A percentile compares a stretch with the other conserved stretches of the same genome.
phyloP scores from a whole-genome alignment of 2,113 vertebrate species.

The Zapus hudsonius region DNA sequence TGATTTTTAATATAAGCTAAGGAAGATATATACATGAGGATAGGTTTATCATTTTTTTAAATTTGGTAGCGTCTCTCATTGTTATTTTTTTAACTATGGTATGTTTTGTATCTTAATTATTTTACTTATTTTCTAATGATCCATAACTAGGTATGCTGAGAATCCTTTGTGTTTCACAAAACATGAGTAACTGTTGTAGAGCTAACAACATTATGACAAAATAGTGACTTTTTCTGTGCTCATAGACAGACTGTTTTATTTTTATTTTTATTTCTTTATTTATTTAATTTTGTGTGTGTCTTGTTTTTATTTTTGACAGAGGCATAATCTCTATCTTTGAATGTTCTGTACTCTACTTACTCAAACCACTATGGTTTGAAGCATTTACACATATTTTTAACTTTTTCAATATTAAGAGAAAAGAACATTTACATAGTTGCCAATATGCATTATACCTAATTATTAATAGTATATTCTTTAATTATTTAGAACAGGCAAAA shows the following conservation, averaged over 20 bases:
- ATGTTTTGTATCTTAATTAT: background rate
- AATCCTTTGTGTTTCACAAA: background rate
- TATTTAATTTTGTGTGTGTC: no score
- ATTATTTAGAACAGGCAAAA: slow-evolving; percentile 2
- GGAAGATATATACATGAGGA: background rate
- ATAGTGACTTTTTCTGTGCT: background rate
- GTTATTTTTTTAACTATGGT: background rate
- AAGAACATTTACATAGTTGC: background rate
- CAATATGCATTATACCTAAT: background rate
- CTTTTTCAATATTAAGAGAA: slow-evolving; percentile 11
- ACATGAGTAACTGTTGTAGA: background rate
- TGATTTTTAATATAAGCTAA: background rate
- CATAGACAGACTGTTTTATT: background rate
- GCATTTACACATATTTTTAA: background rate
- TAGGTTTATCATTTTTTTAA: background rate
- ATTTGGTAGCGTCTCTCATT: background rate
- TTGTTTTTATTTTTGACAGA: background rate
- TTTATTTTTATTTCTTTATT: no score
- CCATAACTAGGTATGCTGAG: background rate
- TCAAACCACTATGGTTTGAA: background rate
- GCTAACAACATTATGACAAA: background rate
- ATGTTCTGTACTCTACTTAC: background rate
- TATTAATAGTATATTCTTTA: background rate
- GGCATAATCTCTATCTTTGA: background rate
- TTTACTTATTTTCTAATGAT: background rate